Conservation (phyloP, 2,797 vertebrate species). For the Remorina albescens region DNA sequence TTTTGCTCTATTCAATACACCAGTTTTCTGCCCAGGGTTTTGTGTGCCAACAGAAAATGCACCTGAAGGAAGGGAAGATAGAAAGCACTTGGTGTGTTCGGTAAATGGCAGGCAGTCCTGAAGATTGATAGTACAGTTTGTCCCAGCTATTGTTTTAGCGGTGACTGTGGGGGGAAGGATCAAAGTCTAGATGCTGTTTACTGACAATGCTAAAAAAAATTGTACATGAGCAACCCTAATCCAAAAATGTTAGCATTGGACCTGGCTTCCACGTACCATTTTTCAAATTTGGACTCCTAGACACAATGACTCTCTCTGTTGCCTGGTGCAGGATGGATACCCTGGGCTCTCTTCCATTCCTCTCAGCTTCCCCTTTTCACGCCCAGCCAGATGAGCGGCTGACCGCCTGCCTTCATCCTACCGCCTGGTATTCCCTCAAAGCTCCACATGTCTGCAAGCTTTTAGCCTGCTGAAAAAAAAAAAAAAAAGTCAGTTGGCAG, state of each 20-base stretch:
- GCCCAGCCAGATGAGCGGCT: conserved; percentile 59
- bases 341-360: conserved; percentile 56
- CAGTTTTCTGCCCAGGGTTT: background rate
- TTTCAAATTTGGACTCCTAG: conserved; percentile 4
- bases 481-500: conserved; percentile 19
- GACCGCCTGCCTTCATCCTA: conserved; percentile 52
- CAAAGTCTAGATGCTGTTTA: background rate
- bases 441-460: conserved; percentile 61
- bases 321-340: conserved; percentile 40
- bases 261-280: background rate
- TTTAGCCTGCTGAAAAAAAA: conserved; percentile 37
- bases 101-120: background rate
- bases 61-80: background rate
- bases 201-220: background rate
- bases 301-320: conserved; percentile 61
- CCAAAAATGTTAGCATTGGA: background rate
- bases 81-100: background rate
- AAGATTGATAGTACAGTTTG: background rate
- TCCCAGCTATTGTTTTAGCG: background rate
- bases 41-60: background rate
- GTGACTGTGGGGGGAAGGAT: background rate
- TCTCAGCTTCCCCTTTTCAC: conserved; percentile 54
- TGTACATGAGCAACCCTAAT: background rate
- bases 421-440: conserved; percentile 63
- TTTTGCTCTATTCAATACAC: too few relatives aligned